These are phyloP conservation scores for Nemotelus nigrinus DNA, from an alignment of 2,888 invertebrate genomes.

Conservation along the genomic window DNA sequence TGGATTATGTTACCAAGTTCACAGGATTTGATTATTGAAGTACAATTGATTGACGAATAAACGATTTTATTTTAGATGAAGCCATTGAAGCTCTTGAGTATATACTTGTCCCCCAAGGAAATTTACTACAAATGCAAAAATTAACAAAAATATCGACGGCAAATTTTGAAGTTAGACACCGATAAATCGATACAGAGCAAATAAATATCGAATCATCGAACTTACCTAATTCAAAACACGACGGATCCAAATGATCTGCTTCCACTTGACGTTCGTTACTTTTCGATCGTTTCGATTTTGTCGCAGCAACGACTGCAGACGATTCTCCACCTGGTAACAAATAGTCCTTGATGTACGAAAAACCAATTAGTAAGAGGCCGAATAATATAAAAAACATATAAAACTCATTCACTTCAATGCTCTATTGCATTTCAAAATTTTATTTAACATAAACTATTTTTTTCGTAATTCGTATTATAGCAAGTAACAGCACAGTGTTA, in stretches of 20 bases:
- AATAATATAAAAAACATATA: slow-evolving; percentile 35
- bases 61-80: too few relatives aligned
- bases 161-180: too few relatives aligned
- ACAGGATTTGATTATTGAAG: too few relatives aligned
- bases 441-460: slow-evolving; percentile 39
- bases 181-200: too few relatives aligned
- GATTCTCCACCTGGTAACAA: slow-evolving; percentile 55
- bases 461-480: not conserved
- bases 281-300: slow-evolving; percentile 46
- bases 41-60: too few relatives aligned
- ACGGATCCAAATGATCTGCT: slow-evolving; percentile 47
- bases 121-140: too few relatives aligned
- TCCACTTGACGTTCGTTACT: slow-evolving; percentile 46
- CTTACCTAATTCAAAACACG: slow-evolving; percentile 56
- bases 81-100: too few relatives aligned
- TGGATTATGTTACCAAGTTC: too few relatives aligned
- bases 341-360: slow-evolving; percentile 58
- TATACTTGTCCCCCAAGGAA: too few relatives aligned
- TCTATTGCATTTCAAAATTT: slow-evolving; percentile 47
- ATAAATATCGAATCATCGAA: not conserved
- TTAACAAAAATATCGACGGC: too few relatives aligned
- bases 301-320: not conserved
- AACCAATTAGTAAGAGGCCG: slow-evolving; percentile 30
- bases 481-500: not conserved
- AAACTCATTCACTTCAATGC: not conserved